Conservation (phyloP, 1,140 invertebrate genomes). For the Papilio helenus region DNA sequence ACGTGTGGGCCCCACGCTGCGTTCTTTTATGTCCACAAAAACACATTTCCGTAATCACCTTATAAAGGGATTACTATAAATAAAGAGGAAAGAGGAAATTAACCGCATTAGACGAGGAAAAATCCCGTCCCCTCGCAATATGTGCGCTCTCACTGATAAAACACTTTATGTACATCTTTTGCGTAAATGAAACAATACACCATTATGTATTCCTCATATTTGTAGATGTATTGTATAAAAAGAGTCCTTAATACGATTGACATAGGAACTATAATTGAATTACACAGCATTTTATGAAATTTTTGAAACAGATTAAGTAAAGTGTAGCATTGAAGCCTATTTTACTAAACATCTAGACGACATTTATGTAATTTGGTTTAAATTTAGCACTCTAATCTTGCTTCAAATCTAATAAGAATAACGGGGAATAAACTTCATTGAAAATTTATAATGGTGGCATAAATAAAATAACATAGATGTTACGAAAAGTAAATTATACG, state of each 20-base stretch:
- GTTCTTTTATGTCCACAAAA: conserved; percentile 78
- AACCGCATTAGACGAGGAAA: conserved; percentile 81
- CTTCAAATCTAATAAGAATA: neutral
- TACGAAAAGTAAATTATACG: conserved; percentile 39
- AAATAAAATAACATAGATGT: neutral
- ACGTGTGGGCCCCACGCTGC: conserved; percentile 62
- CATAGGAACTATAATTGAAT: neutral
- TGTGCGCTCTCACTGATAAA: conserved; percentile 80
- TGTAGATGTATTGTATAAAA: neutral
- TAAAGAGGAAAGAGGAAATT: conserved; percentile 82
- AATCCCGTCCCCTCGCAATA: conserved; percentile 76
- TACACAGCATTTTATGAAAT: neutral
- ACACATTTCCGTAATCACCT: conserved; percentile 81
- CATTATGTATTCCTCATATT: conserved; percentile 55
- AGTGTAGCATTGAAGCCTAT: neutral
- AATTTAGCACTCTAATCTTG: neutral
- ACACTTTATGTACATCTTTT: conserved; percentile 73
- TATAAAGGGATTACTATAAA: conserved; percentile 83
- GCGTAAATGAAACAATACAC: conserved; percentile 77
- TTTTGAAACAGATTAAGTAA: neutral
- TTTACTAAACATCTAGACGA: neutral
- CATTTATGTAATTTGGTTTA: neutral
- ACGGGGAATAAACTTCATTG: neutral
- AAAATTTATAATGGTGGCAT: neutral
- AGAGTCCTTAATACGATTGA: neutral